Evolutionary conservation across 2,113 vertebrate species (phyloP).

Genomic region (Heterochromis multidens): DNA sequence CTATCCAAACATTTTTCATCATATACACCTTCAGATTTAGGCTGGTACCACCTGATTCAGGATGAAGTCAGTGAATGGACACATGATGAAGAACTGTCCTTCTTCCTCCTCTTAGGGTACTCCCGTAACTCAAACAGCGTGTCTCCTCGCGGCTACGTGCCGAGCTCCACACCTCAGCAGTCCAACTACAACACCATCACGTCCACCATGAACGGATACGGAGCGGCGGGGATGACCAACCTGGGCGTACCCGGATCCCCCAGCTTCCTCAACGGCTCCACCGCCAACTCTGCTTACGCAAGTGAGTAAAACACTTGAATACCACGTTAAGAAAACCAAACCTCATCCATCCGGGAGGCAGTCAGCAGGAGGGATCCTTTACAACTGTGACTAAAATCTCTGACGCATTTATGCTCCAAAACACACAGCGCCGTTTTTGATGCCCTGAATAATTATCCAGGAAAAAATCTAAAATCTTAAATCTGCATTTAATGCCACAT

Average conservation of each 20-base stretch:
- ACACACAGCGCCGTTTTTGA: background rate
- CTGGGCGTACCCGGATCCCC: conserved; percentile 92
- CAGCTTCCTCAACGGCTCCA: conserved; percentile 93
- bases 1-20: background rate
- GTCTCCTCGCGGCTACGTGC: conserved; percentile 85
- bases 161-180: conserved; percentile 91
- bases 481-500: background rate
- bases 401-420: background rate
- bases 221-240: conserved; percentile 81
- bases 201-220: conserved; percentile 87
- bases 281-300: conserved; percentile 92
- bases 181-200: conserved; percentile 86
- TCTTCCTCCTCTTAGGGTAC: conserved; percentile 78
- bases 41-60: too few species aligned
- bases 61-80: background rate
- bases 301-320: conserved; percentile 79
- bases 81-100: background rate
- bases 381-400: background rate
- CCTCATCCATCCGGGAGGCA: background rate
- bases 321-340: background rate
- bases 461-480: too few species aligned
- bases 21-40: too few species aligned
- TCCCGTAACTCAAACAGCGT: conserved; percentile 87
- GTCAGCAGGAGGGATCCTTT: background rate
- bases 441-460: too few species aligned